Evolutionary conservation across 2,113 vertebrate genomes (phyloP).

Genomic region (Hystrix brachyura): DNA sequence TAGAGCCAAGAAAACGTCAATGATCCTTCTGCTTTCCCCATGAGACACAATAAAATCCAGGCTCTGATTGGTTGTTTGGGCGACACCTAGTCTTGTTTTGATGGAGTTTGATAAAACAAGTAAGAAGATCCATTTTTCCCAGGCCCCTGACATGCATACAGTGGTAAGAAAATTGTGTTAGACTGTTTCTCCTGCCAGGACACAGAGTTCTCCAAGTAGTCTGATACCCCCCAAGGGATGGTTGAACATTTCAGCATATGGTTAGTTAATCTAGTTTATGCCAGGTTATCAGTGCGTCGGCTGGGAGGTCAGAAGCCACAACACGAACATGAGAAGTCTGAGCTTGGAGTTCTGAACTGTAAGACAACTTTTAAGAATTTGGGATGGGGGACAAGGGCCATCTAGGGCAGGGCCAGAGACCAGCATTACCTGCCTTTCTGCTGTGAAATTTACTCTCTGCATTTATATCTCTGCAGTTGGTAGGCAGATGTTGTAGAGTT

Average conservation of each 20-base stretch:
- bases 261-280: constrained; percentile 73
- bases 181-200: constrained; percentile 75
- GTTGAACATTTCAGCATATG: constrained; percentile 77
- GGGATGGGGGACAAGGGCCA: not conserved
- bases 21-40: constrained; percentile 73
- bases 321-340: constrained; percentile 74
- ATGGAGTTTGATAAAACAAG: constrained; percentile 81
- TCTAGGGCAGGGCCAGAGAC: not conserved
- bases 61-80: constrained; percentile 80
- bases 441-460: constrained; percentile 13
- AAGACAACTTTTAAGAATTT: constrained; percentile 54
- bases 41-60: constrained; percentile 71
- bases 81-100: constrained; percentile 80
- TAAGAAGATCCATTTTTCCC: constrained; percentile 81
- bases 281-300: constrained; percentile 79
- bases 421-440: constrained; percentile 37
- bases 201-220: constrained; percentile 72
- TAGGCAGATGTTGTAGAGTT: constrained; percentile 4
- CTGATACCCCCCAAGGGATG: constrained; percentile 79
- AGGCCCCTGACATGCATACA: constrained; percentile 63
- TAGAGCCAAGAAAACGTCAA: constrained; percentile 82
- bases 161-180: constrained; percentile 78
- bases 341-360: constrained; percentile 54
- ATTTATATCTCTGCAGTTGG: constrained; percentile 62
- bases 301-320: constrained; percentile 79